Conservation (phyloP, 2,888 invertebrate genomes). For the Amphipyra tragopoginis region DNA sequence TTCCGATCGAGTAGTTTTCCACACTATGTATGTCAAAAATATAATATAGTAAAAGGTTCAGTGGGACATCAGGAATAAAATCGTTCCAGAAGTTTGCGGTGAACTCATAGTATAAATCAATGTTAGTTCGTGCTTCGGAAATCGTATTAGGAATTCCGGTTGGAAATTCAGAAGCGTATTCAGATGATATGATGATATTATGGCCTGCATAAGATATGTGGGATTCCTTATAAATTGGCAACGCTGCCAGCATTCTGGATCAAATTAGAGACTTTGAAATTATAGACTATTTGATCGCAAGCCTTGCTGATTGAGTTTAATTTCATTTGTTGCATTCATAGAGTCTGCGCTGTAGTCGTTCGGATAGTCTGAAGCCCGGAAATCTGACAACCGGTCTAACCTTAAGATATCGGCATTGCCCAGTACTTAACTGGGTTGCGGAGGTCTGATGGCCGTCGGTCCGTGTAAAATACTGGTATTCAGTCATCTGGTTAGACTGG, state of each 20-base stretch:
- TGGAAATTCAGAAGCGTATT: not conserved
- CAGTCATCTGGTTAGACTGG: no score
- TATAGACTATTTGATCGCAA: no score
- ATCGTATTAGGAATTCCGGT: slow-evolving; percentile 14
- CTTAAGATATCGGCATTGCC: no score
- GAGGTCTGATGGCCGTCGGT: no score
- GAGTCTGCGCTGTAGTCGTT: no score
- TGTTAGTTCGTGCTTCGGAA: slow-evolving; percentile 18
- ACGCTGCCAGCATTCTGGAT: not conserved
- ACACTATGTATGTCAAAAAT: no score
- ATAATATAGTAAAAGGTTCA: not conserved
- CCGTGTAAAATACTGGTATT: no score
- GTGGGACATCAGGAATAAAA: not conserved
- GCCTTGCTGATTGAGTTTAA: no score
- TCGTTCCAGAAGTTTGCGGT: slow-evolving; percentile 7
- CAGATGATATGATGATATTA: slow-evolving; percentile 15
- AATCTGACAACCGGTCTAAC: no score
- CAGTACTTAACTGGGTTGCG: no score
- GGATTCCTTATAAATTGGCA: not conserved
- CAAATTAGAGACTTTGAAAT: slow-evolving; percentile 1
- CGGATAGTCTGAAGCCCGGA: no score
- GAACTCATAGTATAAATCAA: slow-evolving; percentile 22
- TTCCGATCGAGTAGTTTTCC: not conserved
- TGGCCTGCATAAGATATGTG: slow-evolving; percentile 2
- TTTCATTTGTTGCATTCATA: no score